phyloP scores from a whole-genome alignment of 2,113 vertebrate species.

The Calidris pygmaea region DNA sequence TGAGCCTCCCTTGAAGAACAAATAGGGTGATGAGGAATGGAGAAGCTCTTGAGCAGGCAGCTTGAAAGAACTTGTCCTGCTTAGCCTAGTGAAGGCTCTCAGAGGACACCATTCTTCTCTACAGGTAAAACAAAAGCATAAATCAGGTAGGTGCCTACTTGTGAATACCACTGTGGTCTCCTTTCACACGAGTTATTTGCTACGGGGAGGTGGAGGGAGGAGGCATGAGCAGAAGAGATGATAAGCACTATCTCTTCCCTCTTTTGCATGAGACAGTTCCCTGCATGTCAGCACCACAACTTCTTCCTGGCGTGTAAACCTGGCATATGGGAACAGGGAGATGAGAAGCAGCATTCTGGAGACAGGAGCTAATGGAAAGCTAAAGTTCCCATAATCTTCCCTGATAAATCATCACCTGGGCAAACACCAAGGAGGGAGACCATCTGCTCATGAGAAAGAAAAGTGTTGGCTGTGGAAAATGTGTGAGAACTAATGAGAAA shows the following conservation, averaged over 20 bases:
- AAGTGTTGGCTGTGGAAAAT: not conserved
- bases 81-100: not conserved
- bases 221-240: not conserved
- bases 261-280: not conserved
- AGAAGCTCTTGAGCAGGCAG: rapidly evolving
- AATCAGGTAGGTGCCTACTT: not conserved
- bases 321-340: not conserved
- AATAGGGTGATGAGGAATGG: not conserved
- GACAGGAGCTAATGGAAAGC: not conserved
- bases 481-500: not conserved
- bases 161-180: not conserved
- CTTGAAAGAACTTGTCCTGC: not conserved
- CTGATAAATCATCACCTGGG: not conserved
- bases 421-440: not conserved
- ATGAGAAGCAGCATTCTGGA: not conserved
- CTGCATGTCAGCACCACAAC: not conserved
- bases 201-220: not conserved
- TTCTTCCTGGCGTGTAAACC: not conserved
- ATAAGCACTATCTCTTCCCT: not conserved
- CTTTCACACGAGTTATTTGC: not conserved
- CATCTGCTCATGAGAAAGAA: not conserved
- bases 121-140: not conserved
- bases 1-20: not conserved
- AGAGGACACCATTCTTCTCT: not conserved
- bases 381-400: not conserved